Conservation (phyloP, 2,888 invertebrate genomes). For the Adelphocoris suturalis region DNA sequence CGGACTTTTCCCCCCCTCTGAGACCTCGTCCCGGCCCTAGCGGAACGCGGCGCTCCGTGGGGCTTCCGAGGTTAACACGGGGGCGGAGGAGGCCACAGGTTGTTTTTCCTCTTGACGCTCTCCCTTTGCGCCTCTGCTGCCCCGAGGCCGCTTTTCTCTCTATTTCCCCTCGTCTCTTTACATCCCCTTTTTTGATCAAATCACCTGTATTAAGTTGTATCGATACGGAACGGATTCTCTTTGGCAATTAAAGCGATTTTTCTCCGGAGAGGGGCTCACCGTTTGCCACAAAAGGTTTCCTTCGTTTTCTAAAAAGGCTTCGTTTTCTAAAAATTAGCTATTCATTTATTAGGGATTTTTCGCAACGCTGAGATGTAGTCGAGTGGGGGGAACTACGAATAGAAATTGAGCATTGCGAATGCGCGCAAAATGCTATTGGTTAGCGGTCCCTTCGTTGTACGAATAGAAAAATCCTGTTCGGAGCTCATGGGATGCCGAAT, state of each 20-base stretch:
- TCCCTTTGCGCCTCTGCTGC: background rate
- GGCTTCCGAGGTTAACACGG: background rate
- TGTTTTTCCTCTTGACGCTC: background rate
- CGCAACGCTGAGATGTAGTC: too few species aligned
- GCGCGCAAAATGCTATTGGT: too few species aligned
- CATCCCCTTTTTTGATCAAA: background rate
- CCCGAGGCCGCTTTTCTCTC: background rate
- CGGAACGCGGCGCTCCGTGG: constrained; percentile 7
- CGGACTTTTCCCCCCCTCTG: background rate
- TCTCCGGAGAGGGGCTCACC: background rate
- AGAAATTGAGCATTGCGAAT: too few species aligned
- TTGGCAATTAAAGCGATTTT: background rate
- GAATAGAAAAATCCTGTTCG: too few species aligned
- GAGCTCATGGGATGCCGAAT: too few species aligned
- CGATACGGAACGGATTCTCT: background rate
- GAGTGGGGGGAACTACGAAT: too few species aligned
- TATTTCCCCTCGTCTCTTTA: background rate
- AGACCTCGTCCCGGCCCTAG: background rate
- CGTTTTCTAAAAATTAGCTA: too few species aligned
- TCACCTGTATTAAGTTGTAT: background rate
- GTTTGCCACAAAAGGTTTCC: too few species aligned
- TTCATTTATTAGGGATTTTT: too few species aligned
- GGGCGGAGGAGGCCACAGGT: constrained; percentile 27
- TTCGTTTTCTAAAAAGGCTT: too few species aligned
- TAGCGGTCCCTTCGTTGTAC: too few species aligned